phyloP scores from a whole-genome alignment of 2,797 vertebrate genomes.

The Sciurus vulgaris region DNA sequence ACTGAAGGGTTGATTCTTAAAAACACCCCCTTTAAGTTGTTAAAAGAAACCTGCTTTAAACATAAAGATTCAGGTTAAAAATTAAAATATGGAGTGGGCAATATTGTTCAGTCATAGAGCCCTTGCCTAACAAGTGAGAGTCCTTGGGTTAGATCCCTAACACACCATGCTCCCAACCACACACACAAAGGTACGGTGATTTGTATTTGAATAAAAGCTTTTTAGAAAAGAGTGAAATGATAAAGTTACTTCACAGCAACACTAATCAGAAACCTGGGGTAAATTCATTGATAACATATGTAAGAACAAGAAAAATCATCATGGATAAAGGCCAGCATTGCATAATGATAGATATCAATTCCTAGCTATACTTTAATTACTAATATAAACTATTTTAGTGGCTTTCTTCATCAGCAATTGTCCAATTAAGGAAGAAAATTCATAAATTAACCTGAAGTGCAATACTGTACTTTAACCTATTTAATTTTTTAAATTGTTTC shows the following conservation, averaged over 20 bases:
- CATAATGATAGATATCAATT: not conserved
- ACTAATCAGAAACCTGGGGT: not conserved
- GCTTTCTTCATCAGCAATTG: not conserved
- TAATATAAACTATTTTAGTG: too few species aligned
- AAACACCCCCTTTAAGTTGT: not conserved
- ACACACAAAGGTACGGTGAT: not conserved
- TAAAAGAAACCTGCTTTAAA: not conserved
- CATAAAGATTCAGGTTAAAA: not conserved
- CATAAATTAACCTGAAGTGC: not conserved
- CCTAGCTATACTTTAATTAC: not conserved
- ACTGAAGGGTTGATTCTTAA: not conserved
- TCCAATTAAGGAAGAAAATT: not conserved
- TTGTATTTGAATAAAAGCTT: not conserved
- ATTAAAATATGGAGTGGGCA: too few species aligned
- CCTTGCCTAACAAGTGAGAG: too few species aligned
- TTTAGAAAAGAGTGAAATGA: not conserved
- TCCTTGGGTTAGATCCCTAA: too few species aligned
- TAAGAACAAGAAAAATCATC: not conserved
- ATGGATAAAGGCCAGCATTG: not conserved
- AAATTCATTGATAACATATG: not conserved
- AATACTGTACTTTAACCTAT: not conserved
- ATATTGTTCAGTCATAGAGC: too few species aligned
- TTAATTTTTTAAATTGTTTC: too few species aligned
- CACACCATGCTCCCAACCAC: too few species aligned
- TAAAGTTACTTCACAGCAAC: not conserved